Percentiles rank a stretch among this genome's conserved stretches.
phyloP scores from a whole-genome alignment of 2,113 vertebrate species.

The Psilopogon haemacephalus region DNA sequence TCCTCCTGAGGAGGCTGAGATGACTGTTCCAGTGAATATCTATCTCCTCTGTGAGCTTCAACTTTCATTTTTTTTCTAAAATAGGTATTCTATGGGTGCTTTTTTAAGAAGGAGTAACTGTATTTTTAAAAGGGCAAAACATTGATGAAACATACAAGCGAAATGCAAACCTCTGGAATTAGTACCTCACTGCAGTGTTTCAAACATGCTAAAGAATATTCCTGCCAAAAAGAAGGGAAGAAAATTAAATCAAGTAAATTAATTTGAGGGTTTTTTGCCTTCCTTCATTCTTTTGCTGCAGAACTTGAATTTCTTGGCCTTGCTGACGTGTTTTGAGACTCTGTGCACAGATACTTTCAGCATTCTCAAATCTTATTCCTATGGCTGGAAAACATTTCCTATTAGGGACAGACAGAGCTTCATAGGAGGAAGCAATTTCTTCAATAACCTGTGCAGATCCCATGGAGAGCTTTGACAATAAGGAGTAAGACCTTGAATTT shows the following conservation, averaged over 20 bases:
- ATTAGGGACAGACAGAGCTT: neutral
- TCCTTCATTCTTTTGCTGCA: neutral
- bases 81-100: neutral
- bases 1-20: rapidly evolving
- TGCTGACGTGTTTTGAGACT: neutral
- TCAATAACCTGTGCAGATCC: neutral
- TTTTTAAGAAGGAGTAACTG: neutral
- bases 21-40: neutral
- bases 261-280: neutral
- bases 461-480: neutral
- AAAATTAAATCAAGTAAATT: neutral
- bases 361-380: neutral
- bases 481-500: constrained; percentile 9
- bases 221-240: neutral
- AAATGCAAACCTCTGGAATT: neutral
- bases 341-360: neutral
- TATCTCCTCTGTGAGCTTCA: neutral
- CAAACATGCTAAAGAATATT: neutral
- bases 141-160: rapidly evolving
- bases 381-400: neutral
- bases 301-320: neutral
- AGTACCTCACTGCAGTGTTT: neutral
- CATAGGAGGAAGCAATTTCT: neutral
- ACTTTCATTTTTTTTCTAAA: neutral
- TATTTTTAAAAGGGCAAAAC: neutral